Conservation (phyloP, 2,113 vertebrate species). For the Rousettus leschenaultii region DNA sequence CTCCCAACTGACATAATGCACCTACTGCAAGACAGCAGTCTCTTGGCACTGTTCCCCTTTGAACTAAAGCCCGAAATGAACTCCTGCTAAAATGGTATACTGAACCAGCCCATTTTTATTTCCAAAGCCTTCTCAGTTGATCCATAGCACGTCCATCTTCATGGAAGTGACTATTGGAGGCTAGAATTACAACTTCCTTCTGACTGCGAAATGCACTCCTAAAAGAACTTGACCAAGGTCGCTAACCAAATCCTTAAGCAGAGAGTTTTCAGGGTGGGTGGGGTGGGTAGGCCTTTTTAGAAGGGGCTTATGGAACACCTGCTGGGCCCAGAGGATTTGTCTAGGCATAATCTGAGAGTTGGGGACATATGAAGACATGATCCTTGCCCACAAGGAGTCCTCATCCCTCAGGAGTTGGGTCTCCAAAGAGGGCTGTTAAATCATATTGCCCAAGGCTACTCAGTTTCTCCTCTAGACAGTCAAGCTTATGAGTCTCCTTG, state of each 20-base stretch:
- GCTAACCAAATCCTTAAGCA: slow-evolving; percentile 47
- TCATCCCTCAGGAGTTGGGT: background rate
- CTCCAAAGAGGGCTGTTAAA: background rate
- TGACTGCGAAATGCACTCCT: slow-evolving; percentile 25
- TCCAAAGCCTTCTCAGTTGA: slow-evolving; percentile 38
- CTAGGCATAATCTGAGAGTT: background rate
- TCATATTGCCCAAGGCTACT: background rate
- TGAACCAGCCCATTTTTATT: slow-evolving; percentile 19
- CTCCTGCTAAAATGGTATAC: slow-evolving; percentile 46
- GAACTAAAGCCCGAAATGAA: slow-evolving; percentile 62
- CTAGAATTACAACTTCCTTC: slow-evolving; percentile 63
- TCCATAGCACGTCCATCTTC: slow-evolving; percentile 45
- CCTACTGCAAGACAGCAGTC: slow-evolving; percentile 69
- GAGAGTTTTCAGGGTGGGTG: slow-evolving; percentile 14
- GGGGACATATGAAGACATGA: background rate
- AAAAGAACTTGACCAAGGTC: slow-evolving; percentile 56
- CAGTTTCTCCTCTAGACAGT: background rate
- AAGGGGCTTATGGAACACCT: background rate
- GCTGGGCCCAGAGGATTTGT: background rate
- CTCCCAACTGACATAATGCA: slow-evolving; percentile 46
- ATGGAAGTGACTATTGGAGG: background rate
- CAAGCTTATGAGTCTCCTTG: slow-evolving; percentile 34
- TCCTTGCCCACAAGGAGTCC: background rate
- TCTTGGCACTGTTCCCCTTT: slow-evolving; percentile 62
- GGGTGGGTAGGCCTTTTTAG: no score